Evolutionary conservation across 2,797 vertebrate genomes (phyloP), one percentile per base, ranked within the genome.

Genomic region (Ctenopoma kingsleyae): DNA sequence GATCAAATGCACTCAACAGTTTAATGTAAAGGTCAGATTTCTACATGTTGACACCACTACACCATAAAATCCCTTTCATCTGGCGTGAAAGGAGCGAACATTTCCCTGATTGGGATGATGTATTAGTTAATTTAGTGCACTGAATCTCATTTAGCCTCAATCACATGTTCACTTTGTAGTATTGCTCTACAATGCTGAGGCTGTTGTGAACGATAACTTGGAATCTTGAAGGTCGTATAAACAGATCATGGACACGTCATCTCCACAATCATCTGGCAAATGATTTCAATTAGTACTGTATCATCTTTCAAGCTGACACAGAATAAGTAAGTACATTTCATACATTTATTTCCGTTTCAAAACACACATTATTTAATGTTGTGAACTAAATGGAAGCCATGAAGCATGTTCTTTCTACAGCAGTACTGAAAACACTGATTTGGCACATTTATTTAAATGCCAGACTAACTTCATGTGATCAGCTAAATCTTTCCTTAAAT

Each of bases 231-330:
- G 52, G 22, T 65, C 47, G 60, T 30, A 17, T 69, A 53, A 57
- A 61, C n/a, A 71, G 62, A 80, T 76, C 68, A 68, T 56, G 35
- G 59, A 47, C 20, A 44, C 71, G 60, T 60, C 41, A 38, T 57
- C n/a, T 60, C 41, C 1, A 4, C 65, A 30, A 72, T 67, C 51
- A 64, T 50, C 25, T 60, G 56, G 49, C 61, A 54, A 62, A 86
- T 64, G 73, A 71, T 23, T 82, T 20, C 50, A 71, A 67, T 86
- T 83, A 71, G 40, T 49, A 8, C 10, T 38, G 36, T 38, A 2
- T 67, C 58, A 12, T 76, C 57, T 70, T 60, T 66, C 50, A 80
- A 38, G 12, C 47, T 36, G 50, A 75, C 66, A 67, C 47, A 53
- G 43, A 19, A 48, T 49, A 27, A n/a, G 66, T 16, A 57, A 40